phyloP scores from a whole-genome alignment of 2,888 invertebrate species.

The Coelinius sp. region DNA sequence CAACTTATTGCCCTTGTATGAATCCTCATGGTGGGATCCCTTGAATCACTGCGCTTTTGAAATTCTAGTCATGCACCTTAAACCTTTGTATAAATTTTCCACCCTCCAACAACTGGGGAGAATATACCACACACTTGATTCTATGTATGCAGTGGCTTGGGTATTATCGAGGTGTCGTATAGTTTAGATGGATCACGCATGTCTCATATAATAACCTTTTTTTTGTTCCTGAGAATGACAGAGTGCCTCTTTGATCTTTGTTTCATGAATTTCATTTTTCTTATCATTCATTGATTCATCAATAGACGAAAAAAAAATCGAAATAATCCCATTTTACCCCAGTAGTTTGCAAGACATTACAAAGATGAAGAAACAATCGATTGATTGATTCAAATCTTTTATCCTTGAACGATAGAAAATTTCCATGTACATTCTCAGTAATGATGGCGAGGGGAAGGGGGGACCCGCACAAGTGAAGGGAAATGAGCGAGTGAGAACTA shows the following conservation, averaged over 20 bases:
- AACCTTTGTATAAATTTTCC: conserved; percentile 27
- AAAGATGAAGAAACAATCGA: no score
- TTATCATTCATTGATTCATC: no score
- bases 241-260: conserved; percentile 51
- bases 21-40: conserved; percentile 24
- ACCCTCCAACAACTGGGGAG: neutral
- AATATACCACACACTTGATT: neutral
- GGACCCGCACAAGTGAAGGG: neutral
- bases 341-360: no score
- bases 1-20: conserved; percentile 21
- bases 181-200: conserved; percentile 65
- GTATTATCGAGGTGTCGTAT: conserved; percentile 61
- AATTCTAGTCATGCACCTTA: conserved; percentile 22
- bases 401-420: no score
- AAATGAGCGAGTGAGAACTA: conserved; percentile 17
- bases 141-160: neutral
- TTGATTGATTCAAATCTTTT: no score
- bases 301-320: no score
- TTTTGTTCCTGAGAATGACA: conserved; percentile 63
- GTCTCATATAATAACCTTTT: conserved; percentile 62
- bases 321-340: no score
- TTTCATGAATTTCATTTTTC: no score
- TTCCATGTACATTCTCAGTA: no score
- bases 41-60: conserved; percentile 23
- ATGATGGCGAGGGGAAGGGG: no score